Evolutionary conservation across 2,797 vertebrate genomes (phyloP).

Genomic region (Dicrostonyx torquatus): DNA sequence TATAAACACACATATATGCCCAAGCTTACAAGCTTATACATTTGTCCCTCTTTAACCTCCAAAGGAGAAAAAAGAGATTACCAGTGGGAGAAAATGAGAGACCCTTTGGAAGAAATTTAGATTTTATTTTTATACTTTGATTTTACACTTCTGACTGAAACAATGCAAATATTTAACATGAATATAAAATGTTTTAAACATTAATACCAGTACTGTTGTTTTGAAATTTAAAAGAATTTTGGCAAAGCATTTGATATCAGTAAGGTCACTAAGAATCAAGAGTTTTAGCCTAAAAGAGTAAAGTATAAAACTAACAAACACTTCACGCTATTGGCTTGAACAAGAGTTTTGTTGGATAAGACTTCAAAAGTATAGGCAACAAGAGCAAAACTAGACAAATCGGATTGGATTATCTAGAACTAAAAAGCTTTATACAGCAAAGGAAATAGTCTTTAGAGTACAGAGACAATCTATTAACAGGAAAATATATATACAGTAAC

Average conservation of each 20-base stretch:
- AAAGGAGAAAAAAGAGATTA: not conserved
- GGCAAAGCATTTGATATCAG: not conserved
- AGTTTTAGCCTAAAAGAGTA: not conserved
- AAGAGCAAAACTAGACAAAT: not conserved
- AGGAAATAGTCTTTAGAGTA: not conserved
- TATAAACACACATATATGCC: not conserved
- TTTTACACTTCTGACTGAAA: slow-evolving; percentile 40
- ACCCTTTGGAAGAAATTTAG: slow-evolving; percentile 6
- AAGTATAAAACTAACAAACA: slow-evolving; percentile 7
- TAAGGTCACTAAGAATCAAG: slow-evolving; percentile 30
- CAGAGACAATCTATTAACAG: not conserved
- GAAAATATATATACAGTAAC: not conserved
- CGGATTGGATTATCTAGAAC: not conserved
- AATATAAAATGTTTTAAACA: slow-evolving; percentile 9
- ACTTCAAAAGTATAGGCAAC: not conserved
- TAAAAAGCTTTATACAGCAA: not conserved
- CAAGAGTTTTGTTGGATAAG: not conserved
- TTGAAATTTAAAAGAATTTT: slow-evolving; percentile 45
- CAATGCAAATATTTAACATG: not conserved
- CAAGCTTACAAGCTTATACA: not conserved
- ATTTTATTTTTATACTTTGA: slow-evolving; percentile 5
- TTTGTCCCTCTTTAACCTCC: too few species aligned
- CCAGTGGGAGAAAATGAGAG: not conserved
- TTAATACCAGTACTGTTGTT: slow-evolving; percentile 1
- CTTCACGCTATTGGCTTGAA: not conserved